These are phyloP conservation scores for Hystrix brachyura DNA, from an alignment of 2,113 vertebrate genomes.

Conservation along the genomic window DNA sequence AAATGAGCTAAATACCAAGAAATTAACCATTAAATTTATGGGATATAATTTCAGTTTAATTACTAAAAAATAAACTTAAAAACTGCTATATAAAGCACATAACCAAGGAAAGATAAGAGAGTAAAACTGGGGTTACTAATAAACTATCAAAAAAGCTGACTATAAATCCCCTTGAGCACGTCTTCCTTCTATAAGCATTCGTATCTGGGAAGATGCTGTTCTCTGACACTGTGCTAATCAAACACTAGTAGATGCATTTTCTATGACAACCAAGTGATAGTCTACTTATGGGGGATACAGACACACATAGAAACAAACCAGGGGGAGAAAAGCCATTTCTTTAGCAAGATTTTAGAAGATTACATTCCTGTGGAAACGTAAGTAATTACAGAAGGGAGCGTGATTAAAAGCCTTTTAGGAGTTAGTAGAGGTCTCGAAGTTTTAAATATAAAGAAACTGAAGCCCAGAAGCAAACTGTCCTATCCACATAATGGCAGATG, in stretches of 20 bases:
- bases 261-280: background rate
- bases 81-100: background rate
- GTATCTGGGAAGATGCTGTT: background rate
- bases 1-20: background rate
- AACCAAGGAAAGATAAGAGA: background rate
- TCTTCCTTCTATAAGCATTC: background rate
- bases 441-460: slow-evolving; percentile 41
- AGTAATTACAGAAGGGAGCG: background rate
- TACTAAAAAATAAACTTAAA: background rate
- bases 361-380: background rate
- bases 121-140: background rate
- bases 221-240: background rate
- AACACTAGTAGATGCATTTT: background rate
- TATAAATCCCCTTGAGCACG: background rate
- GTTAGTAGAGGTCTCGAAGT: background rate
- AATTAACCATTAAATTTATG: background rate
- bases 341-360: slow-evolving; percentile 37
- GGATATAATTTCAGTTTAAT: background rate
- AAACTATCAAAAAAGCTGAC: background rate
- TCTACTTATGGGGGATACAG: background rate
- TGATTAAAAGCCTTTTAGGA: background rate
- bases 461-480: background rate
- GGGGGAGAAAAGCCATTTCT: background rate
- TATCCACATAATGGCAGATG: background rate
- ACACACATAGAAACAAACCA: slow-evolving; percentile 10